These are phyloP conservation scores for Crioceris asparagi DNA, from an alignment of 2,888 invertebrate genomes.

Conservation along the genomic window DNA sequence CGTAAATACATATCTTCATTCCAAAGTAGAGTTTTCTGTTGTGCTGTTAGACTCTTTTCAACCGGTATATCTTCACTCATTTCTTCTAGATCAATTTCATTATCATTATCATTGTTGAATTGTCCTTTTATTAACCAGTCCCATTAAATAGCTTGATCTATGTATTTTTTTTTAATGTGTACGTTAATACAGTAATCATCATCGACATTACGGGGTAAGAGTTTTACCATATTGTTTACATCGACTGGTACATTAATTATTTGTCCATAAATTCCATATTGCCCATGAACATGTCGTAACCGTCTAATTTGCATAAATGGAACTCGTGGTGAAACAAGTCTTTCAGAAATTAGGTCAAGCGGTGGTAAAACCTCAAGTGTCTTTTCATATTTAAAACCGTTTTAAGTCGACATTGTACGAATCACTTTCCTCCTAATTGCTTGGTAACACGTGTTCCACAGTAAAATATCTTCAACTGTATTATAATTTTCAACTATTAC, in stretches of 20 bases:
- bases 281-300: not conserved
- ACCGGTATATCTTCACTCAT: not conserved
- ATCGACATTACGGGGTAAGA: not conserved
- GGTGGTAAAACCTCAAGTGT: not conserved
- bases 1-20: not conserved
- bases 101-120: not conserved
- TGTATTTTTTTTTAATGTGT: not conserved
- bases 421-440: not conserved
- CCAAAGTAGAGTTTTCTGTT: constrained; percentile 3
- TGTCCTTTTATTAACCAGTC: not conserved
- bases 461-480: no score
- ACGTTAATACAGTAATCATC: no score
- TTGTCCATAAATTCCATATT: not conserved
- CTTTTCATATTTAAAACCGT: not conserved
- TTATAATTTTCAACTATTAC: no score
- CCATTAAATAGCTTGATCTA: not conserved
- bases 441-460: not conserved
- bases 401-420: not conserved
- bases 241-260: not conserved
- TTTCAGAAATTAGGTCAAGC: not conserved
- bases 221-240: not conserved
- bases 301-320: not conserved
- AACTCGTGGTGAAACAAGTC: not conserved
- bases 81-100: not conserved
- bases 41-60: not conserved